phyloP scores from a whole-genome alignment of 2,888 invertebrate genomes.

The Melanostoma mellinum region DNA sequence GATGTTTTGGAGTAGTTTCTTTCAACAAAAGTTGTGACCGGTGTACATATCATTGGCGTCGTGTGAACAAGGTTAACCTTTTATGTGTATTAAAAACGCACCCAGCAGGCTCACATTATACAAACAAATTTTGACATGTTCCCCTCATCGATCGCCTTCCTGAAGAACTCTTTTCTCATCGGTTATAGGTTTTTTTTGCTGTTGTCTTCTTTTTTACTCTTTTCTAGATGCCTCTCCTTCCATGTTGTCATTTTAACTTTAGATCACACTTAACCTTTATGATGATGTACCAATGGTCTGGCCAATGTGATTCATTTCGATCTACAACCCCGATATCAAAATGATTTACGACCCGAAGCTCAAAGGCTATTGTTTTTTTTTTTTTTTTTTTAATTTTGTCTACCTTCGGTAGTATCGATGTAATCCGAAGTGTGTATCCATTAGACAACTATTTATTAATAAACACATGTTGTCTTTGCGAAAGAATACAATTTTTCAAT shows the following conservation, averaged over 20 bases:
- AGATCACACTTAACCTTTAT: slow-evolving; percentile 63
- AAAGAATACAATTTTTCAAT: slow-evolving; percentile 38
- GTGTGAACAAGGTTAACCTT: slow-evolving; percentile 71
- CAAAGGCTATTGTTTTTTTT: slow-evolving; percentile 12
- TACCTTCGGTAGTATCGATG: not conserved
- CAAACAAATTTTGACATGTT: slow-evolving; percentile 72
- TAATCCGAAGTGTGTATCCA: slow-evolving; percentile 35
- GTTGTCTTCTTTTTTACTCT: not conserved
- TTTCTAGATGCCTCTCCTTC: slow-evolving; percentile 48
- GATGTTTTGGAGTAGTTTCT: slow-evolving; percentile 34
- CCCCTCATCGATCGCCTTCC: slow-evolving; percentile 69
- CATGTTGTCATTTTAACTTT: slow-evolving; percentile 63
- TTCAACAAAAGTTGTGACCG: slow-evolving; percentile 46
- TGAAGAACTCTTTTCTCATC: slow-evolving; percentile 61
- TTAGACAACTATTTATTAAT: slow-evolving; percentile 47
- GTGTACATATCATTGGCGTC: slow-evolving; percentile 64
- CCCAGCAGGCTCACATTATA: slow-evolving; percentile 67
- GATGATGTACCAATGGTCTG: slow-evolving; percentile 13
- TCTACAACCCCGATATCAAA: slow-evolving; percentile 55
- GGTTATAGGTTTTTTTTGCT: slow-evolving; percentile 5
- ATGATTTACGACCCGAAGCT: slow-evolving; percentile 63
- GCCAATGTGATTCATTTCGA: slow-evolving; percentile 63
- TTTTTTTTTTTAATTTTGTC: not conserved
- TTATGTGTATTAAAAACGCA: slow-evolving; percentile 66
- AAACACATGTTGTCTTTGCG: slow-evolving; percentile 30